These are phyloP conservation scores for Chondrosia reniformis DNA, from an alignment of 37 sponge, comb jelly and placozoan genomes.

Conservation along the genomic window DNA sequence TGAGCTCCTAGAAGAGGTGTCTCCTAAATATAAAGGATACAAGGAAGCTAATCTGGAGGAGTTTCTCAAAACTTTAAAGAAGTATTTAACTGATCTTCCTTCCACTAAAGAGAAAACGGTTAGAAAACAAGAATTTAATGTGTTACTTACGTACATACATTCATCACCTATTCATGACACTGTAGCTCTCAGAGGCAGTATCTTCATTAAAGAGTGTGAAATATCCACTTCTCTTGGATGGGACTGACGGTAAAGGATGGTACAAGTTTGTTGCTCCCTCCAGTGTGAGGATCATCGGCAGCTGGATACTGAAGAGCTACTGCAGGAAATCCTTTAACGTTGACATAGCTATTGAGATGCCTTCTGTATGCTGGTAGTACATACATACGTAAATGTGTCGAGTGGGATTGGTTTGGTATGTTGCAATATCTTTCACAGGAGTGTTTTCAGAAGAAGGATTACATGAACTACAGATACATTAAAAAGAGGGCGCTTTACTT, in stretches of 20 bases:
- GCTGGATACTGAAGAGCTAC: conserved; percentile 70
- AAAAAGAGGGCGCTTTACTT: conserved; percentile 90
- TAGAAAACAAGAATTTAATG: no score
- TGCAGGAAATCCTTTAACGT: conserved; percentile 59
- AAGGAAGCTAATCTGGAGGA: conserved; percentile 30
- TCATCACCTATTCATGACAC: not conserved
- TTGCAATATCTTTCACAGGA: conserved; percentile 26
- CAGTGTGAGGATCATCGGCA: conserved; percentile 72
- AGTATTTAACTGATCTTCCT: conserved; percentile 37
- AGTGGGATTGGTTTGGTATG: not conserved
- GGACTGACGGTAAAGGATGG: conserved; percentile 32
- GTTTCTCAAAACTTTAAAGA: conserved; percentile 44
- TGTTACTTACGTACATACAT: not conserved
- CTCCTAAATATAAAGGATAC: conserved; percentile 28
- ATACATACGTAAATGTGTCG: not conserved
- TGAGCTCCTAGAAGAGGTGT: conserved; percentile 74
- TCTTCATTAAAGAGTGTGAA: conserved; percentile 24
- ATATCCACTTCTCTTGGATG: conserved; percentile 49
- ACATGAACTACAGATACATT: conserved; percentile 81
- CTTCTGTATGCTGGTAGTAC: conserved; percentile 32
- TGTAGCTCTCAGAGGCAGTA: not conserved
- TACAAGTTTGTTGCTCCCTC: conserved; percentile 70
- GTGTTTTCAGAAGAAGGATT: conserved; percentile 82
- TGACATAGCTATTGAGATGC: conserved; percentile 79
- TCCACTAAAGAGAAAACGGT: no score